Base-by-base conservation (phyloP, 2,888 invertebrate genomes). In the Aspidiotus rigidus region DNA sequence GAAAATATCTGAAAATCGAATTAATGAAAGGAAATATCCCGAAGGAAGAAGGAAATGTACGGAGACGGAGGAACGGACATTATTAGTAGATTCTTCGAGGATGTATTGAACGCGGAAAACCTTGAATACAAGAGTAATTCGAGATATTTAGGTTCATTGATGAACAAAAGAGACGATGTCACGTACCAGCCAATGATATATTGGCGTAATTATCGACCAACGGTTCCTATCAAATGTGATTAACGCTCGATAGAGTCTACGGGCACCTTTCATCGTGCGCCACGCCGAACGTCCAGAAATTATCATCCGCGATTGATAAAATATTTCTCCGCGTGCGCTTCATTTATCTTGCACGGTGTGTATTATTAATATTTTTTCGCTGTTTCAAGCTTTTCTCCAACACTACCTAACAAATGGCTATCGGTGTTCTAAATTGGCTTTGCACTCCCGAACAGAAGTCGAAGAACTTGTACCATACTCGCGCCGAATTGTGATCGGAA, bases 141-240 rank as follows among this genome's bases (percentile, higher is more conserved):
- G 49, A 64, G 55, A 64, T 64, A 64, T 64, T 64, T 64, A 64
- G 64, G 64, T 64, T 64, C 64, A 64, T 54, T 64, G 64, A 64
- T 64, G 64, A 64, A 64, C 64, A 64, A 64, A 64, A 64, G 64
- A 64, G 64, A 55, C 64, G 64, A 55, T 64, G 64, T 64, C 64
- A 64, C 64, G 64, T 64, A 54, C 64, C 49, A 64, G 64, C 55
- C 64, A 64, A 64, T 64, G 64, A 64, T 64, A 64, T 64, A 64
- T 64, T 64, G 64, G 55, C 15, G 64, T 64, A 64, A 64, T 64
- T 64, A 64, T 64, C 64, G 64, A 54, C 64, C 55, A 64, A 64
- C 64, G 55, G 40, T 64, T 64, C 64, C 64, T 64, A 64, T 64
- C 64, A 55, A 54, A 64, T 64, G 64, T 64, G 64, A 64, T 64